Base-by-base conservation (phyloP, 1,140 invertebrate genomes). In the Paracyclopina nana region DNA sequence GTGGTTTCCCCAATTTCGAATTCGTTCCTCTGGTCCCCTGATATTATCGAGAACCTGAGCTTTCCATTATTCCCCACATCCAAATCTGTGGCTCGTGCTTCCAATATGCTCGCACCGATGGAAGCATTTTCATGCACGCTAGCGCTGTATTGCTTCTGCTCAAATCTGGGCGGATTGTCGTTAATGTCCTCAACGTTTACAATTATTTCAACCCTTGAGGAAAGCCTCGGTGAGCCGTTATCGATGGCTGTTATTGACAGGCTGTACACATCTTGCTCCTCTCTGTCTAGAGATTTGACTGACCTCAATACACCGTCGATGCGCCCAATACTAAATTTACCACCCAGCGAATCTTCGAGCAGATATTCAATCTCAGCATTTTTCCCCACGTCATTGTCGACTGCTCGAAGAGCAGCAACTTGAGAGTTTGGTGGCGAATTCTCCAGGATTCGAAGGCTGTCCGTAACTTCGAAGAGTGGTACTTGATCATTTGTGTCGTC, bases 401-500 rank as follows among this genome's bases (percentile, higher is more conserved):
- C 65, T 0, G 90, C 90, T 62, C 85, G 84, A 30, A 97, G 75
- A 1, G 78, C 80, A 72, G 87, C 81, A 8, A 94, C 76, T 11
- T 91, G 76, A 4, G 83, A 85, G 61, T 91, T 90, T 22, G 77
- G 60, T n/a, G 82, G 76, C 30, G 82, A 77, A 65, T 91, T 91
- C 67, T 94, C 87, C 51, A 74, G 69, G 14, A 72, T 65, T 5
- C 81, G 82, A 58, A 76, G 73, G 55, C 61, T 59, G 57, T 80
- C 83, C 0, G 79, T 69, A 6, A 80, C 78, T 55, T 86, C 73
- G 65, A 97, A 96, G 60, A 80, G 75, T 0, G 92, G 91, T 11
- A 82, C 73, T 70, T 86, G 78, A 64, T 98, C 91, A 67, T 96
- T 96, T 16, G 94, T 80, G 65, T 95, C 90, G 61, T 83, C 75